Conservation (phyloP, 1,140 invertebrate species). For the Brachionus angularis region DNA sequence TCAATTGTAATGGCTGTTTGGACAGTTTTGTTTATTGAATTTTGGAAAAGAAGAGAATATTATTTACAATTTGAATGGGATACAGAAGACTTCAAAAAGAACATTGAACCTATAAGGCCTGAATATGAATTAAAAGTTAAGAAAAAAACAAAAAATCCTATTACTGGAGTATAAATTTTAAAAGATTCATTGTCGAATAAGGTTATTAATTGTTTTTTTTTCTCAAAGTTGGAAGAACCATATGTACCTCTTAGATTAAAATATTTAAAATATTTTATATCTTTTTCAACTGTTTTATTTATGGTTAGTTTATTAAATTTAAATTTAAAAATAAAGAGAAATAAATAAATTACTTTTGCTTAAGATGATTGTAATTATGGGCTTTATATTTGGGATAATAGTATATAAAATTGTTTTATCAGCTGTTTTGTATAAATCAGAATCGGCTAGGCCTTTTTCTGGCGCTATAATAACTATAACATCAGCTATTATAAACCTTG, state of each 20-base stretch:
- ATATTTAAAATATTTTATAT: constrained; percentile 48
- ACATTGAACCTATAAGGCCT: constrained; percentile 3
- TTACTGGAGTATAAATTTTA: constrained; percentile 7
- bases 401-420: constrained; percentile 82
- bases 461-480: constrained; percentile 67
- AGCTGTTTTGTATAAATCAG: constrained; percentile 47
- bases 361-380: constrained; percentile 74
- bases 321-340: neutral
- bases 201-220: neutral
- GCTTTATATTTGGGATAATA: constrained; percentile 81
- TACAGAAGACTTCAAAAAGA: neutral
- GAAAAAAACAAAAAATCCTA: neutral
- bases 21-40: constrained; percentile 45
- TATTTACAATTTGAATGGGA: constrained; percentile 40
- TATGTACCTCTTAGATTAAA: constrained; percentile 49
- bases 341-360: neutral
- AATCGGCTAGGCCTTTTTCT: constrained; percentile 72
- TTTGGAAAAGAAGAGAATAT: constrained; percentile 26
- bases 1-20: constrained; percentile 90
- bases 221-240: constrained; percentile 47
- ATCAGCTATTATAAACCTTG: constrained; percentile 57
- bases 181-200: neutral
- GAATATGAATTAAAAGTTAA: constrained; percentile 9
- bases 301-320: neutral
- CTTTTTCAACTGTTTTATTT: constrained; percentile 46